Conservation (phyloP, 2,888 invertebrate species). For the Euplexia lucipara region DNA sequence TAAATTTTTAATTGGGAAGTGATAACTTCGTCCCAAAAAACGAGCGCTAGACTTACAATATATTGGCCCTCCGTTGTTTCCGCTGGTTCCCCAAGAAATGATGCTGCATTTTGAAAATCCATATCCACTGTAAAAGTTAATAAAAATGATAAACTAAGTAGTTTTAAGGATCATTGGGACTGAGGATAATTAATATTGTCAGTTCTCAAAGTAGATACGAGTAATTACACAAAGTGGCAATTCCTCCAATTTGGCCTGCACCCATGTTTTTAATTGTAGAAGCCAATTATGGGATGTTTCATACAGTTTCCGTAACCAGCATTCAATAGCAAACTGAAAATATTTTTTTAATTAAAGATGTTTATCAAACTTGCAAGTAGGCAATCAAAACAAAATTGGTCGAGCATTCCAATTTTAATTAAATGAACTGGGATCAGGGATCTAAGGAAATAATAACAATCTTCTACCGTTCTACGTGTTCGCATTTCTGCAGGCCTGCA, state of each 20-base stretch:
- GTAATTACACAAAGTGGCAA: slow-evolving; percentile 74
- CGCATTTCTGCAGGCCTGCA: too few species aligned
- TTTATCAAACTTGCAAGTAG: slow-evolving; percentile 4
- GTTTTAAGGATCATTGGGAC: slow-evolving; percentile 3
- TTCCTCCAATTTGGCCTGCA: slow-evolving; percentile 79
- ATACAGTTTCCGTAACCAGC: neutral
- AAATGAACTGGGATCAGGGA: neutral
- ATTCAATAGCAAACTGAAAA: slow-evolving; percentile 17
- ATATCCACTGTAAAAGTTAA: slow-evolving; percentile 79
- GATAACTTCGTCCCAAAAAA: too few species aligned
- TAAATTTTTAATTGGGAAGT: too few species aligned
- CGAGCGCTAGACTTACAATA: slow-evolving; percentile 72
- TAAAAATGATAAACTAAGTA: neutral
- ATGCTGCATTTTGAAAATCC: slow-evolving; percentile 82
- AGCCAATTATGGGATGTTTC: neutral
- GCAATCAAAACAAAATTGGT: slow-evolving; percentile 58
- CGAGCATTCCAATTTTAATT: slow-evolving; percentile 47
- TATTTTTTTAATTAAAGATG: neutral
- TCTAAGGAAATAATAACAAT: slow-evolving; percentile 13
- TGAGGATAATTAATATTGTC: neutral
- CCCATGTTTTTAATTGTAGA: slow-evolving; percentile 69
- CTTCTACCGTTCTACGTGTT: too few species aligned
- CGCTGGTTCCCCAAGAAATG: slow-evolving; percentile 75
- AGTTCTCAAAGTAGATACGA: neutral
- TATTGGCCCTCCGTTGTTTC: slow-evolving; percentile 78